Base-by-base conservation (phyloP, 2,113 vertebrate species). In the Echinops telfairi region DNA sequence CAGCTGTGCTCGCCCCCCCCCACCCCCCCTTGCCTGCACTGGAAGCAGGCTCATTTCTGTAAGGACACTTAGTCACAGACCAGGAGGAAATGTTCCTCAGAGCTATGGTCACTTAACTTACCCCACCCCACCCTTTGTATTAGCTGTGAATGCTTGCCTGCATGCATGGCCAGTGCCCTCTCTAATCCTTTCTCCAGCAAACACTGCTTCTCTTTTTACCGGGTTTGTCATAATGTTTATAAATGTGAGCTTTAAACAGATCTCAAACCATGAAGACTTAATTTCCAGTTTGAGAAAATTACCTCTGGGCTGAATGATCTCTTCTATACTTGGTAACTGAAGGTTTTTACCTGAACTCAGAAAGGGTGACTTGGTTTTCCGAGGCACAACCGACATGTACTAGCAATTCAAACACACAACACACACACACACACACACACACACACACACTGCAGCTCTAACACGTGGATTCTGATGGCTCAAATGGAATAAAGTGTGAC, bases 291-390 rank as follows among this genome's bases (percentile, higher is more conserved):
- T 43, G 62, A 27, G 22, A 81, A 77, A 40, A 53, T 64, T 53
- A 53, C 73, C 47, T 92, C 78, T 70, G 78, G 92, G 78, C 73
- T 89, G 86, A 81, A 36, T 86, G 19, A 12, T 40, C 16, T 78
- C 47, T 81, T 78, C 25, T 64, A 14, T 76, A 70, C 16, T 81
- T n/a, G 47, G 77, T 7, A 33, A 58, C 68, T 47, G 68, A 25
- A 36, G 64, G 86, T 60, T 82, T 62, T 84, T 86, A 43, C 83
- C 78, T 76, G 93, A 62, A 93, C 58, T 31, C 86, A 64, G 80
- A 83, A 93, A 82, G 84, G 57, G 22, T 27, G 14, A 66, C 84
- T 64, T 71, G 86, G 68, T 76, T 94, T 91, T 75, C 82, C 38
- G 79, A 88, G 71, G 75, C 64, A 88, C 15, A 78, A 88, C 81